phyloP scores from a whole-genome alignment of 2,888 invertebrate genomes.

The Augochlorella aurata region DNA sequence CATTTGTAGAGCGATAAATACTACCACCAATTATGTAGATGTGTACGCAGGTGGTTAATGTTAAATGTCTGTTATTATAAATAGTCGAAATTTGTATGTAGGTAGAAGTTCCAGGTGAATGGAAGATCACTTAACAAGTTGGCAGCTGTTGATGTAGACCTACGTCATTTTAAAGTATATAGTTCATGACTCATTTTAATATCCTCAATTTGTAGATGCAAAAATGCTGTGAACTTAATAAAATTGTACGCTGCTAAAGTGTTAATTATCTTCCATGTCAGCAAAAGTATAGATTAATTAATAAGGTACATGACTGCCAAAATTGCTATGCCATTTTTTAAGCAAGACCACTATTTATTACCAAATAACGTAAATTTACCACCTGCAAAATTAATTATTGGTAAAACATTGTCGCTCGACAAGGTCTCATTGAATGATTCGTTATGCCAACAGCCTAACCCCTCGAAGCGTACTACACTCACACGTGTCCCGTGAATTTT shows the following conservation, averaged over 20 bases:
- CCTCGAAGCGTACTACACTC: not conserved
- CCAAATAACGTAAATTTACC: not conserved
- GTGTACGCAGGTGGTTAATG: not conserved
- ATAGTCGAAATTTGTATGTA: not conserved
- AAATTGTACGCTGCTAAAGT: not conserved
- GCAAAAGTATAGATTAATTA: not conserved
- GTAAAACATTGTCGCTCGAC: not conserved
- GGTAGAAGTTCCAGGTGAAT: not conserved
- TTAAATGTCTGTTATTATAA: not conserved
- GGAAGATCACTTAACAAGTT: not conserved
- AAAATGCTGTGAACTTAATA: no score
- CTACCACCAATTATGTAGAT: not conserved
- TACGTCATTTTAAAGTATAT: not conserved
- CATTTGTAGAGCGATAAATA: not conserved
- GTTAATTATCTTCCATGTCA: not conserved
- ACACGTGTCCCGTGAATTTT: not conserved
- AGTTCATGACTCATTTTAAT: not conserved
- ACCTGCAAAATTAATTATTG: not conserved
- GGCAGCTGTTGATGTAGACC: not conserved
- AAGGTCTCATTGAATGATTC: not conserved
- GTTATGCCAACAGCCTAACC: not conserved
- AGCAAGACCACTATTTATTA: not conserved
- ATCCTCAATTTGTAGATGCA: not conserved
- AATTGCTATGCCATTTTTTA: slow-evolving; percentile 9
- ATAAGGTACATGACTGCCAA: slow-evolving; percentile 1